phyloP scores from a whole-genome alignment of 1,140 invertebrate species.

The Luehdorfia chinensis region DNA sequence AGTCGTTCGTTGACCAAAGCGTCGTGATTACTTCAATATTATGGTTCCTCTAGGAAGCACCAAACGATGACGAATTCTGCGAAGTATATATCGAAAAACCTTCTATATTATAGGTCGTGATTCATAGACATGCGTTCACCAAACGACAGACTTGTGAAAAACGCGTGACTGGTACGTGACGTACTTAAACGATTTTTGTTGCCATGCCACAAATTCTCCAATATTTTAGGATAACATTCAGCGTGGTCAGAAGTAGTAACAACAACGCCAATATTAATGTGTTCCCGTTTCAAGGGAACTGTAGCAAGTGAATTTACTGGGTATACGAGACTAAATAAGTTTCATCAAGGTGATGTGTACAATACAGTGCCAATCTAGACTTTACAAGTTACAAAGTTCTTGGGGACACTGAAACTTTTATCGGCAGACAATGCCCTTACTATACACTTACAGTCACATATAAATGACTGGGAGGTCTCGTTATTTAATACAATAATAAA shows the following conservation, averaged over 20 bases:
- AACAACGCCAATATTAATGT: background rate
- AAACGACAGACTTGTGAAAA: constrained; percentile 34
- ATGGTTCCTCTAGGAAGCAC: constrained; percentile 1
- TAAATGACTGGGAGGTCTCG: no score
- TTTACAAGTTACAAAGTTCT: no score
- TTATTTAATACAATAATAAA: no score
- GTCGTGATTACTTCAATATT: constrained; percentile 1
- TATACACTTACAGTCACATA: no score
- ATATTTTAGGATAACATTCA: background rate
- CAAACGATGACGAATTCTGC: constrained; percentile 4
- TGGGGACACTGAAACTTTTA: no score
- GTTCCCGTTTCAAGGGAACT: no score
- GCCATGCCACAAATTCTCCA: constrained; percentile 5
- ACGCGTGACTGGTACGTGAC: constrained; percentile 44
- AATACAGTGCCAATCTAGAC: background rate
- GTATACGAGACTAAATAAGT: background rate
- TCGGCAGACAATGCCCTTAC: no score
- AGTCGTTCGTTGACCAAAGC: background rate
- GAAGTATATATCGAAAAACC: background rate
- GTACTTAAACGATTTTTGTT: constrained; percentile 20
- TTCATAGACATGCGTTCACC: constrained; percentile 23
- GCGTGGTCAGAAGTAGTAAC: background rate
- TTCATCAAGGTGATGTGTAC: background rate
- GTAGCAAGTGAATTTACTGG: no score
- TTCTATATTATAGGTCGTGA: no score